A percentile compares a stretch with the other conserved stretches of the same genome.
These are phyloP conservation scores for Champsocephalus esox DNA, from an alignment of 2,797 vertebrate genomes.

Conservation along the genomic window DNA sequence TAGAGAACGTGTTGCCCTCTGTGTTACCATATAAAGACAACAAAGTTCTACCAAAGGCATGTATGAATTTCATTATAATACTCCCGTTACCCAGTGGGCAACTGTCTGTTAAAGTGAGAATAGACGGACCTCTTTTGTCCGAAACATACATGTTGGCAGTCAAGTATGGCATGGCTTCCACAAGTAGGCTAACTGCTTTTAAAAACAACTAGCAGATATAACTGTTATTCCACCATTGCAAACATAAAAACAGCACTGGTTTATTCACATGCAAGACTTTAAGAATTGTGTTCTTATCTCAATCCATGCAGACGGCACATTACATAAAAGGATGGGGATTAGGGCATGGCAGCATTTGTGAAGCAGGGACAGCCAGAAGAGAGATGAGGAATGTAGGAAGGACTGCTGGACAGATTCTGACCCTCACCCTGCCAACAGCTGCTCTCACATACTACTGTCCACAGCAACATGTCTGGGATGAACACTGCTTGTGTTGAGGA, in stretches of 20 bases:
- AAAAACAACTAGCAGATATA: background rate
- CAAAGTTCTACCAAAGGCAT: too few species aligned
- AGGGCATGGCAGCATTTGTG: constrained; percentile 36
- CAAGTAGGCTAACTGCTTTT: too few species aligned
- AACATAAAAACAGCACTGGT: background rate
- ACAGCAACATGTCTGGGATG: constrained; percentile 39
- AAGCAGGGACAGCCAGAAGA: constrained; percentile 41
- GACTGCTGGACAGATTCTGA: constrained; percentile 42
- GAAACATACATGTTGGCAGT: background rate
- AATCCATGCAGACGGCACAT: constrained; percentile 43
- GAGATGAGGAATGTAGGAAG: constrained; percentile 51
- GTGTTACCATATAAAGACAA: background rate
- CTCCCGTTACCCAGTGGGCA: background rate
- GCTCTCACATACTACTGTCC: constrained; percentile 31
- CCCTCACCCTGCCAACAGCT: constrained; percentile 60
- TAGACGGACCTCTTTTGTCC: background rate
- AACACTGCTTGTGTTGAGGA: constrained; percentile 16
- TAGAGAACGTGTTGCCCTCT: background rate
- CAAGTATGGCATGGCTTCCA: background rate
- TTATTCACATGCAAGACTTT: background rate
- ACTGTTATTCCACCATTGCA: background rate
- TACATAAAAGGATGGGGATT: constrained; percentile 65
- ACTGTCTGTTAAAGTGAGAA: background rate
- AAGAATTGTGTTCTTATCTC: constrained; percentile 22
- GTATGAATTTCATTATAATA: too few species aligned